Evolutionary conservation across 2,888 invertebrate genomes (phyloP), one percentile per base, ranked within the genome.

Genomic region (Tuberolachnus salignus): DNA sequence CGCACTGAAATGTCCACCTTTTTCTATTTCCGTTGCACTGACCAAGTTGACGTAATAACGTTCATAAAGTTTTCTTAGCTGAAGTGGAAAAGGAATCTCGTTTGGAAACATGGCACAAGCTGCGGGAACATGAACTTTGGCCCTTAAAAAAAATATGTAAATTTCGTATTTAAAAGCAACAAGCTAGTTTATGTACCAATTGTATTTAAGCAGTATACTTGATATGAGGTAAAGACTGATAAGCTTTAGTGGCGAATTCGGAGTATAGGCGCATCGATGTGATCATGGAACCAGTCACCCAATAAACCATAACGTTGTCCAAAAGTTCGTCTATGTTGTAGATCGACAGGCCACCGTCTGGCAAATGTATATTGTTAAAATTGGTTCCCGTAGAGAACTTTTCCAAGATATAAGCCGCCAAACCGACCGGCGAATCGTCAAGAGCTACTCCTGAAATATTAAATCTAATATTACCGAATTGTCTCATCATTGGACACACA

Each of bases 351-450:
- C 91, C 91, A 0, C 93, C 93, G 83, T 93, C 92, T 0, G 85
- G 84, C 0, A 88, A 86, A 0, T 86, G 83, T 21, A 85, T 87
- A 83, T 87, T 87, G 0, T 85, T 84, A 0, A 84, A 84, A 84
- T 90, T 88, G 0, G 92, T 93, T 91, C 92, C 92, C 0, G 90
- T 89, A 14, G 91, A 90, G 86, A 94, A 95, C 85, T 96, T 97
- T 84, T 97, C 96, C 14, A 97, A 85, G 73, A 97, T 92, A 84
- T 96, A 97, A 0, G 93, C 93, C 0, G 95, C 95, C 80, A 97
- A 86, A 0, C 95, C 96, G 0, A 92, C 89, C 0, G 97, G 97
- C 0, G 93, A 92, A 82, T 94, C 92, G 21, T 88, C 86, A 49
- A 95, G 85, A 0, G 87, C 91, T 1, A 89, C 87, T 23, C 93